A percentile compares a stretch with the other conserved stretches of the same genome.
phyloP scores from a whole-genome alignment of 2,888 invertebrate genomes.

The Drosophila nigritarsus region DNA sequence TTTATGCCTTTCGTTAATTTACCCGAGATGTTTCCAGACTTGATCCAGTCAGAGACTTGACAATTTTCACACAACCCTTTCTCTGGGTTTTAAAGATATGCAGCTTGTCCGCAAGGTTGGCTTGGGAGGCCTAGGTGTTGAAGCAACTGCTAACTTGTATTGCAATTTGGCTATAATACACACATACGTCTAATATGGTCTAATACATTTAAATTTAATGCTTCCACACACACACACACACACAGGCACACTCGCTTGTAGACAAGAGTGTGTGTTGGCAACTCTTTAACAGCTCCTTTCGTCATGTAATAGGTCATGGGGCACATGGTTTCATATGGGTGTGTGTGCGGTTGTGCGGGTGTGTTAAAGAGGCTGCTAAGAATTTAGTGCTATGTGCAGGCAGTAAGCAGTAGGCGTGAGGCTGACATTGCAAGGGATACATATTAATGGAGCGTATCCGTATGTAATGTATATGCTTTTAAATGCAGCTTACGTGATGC shows the following conservation, averaged over 20 bases:
- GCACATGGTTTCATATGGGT: slow-evolving; percentile 38
- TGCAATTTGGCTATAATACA: slow-evolving; percentile 52
- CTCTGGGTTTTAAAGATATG: slow-evolving; percentile 22
- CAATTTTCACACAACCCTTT: slow-evolving; percentile 14
- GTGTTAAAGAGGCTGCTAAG: slow-evolving; percentile 43
- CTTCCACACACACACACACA: slow-evolving; percentile 8
- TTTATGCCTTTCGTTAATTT: slow-evolving; percentile 29
- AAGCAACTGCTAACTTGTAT: slow-evolving; percentile 37
- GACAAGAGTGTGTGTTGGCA: slow-evolving; percentile 39
- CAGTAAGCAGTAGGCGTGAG: slow-evolving; percentile 65
- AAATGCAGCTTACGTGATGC: slow-evolving; percentile 81
- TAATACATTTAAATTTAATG: slow-evolving; percentile 59
- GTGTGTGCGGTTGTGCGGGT: slow-evolving; percentile 20
- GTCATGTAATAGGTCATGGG: slow-evolving; percentile 76
- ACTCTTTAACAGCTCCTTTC: slow-evolving; percentile 75
- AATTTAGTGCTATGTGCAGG: slow-evolving; percentile 53
- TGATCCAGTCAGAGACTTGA: slow-evolving; percentile 15
- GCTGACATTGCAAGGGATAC: slow-evolving; percentile 75
- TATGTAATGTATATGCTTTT: slow-evolving; percentile 81
- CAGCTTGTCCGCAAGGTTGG: background rate
- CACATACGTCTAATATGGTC: slow-evolving; percentile 42
- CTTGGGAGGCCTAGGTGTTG: slow-evolving; percentile 8
- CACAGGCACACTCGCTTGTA: background rate
- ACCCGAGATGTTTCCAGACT: background rate
- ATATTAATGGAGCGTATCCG: slow-evolving; percentile 82